These are phyloP conservation scores for Steinernema scapterisci DNA, from an alignment of 2,888 invertebrate species.

Conservation along the genomic window DNA sequence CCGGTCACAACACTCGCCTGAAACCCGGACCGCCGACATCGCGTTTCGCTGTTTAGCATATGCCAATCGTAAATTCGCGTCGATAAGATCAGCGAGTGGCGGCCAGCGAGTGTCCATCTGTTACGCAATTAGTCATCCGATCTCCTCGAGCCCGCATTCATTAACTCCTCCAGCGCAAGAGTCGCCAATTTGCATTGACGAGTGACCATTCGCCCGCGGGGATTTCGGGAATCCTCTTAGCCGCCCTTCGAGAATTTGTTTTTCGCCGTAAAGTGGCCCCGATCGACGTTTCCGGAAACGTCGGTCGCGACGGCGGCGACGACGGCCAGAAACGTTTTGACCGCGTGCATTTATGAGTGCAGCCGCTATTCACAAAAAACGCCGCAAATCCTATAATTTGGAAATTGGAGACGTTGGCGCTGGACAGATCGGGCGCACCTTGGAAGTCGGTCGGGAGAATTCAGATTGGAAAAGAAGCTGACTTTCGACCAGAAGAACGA, in stretches of 20 bases:
- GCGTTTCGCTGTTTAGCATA: slow-evolving; percentile 15
- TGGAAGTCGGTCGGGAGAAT: too few relatives aligned
- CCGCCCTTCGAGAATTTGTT: background rate
- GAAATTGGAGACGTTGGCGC: background rate
- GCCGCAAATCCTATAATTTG: background rate
- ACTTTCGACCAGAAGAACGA: too few relatives aligned
- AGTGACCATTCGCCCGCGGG: slow-evolving; percentile 10
- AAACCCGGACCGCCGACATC: background rate
- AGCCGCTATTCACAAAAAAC: background rate
- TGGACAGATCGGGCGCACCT: too few relatives aligned
- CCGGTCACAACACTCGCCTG: background rate
- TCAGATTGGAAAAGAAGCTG: too few relatives aligned
- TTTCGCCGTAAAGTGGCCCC: background rate
- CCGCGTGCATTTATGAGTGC: slow-evolving; percentile 19
- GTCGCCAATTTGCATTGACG: slow-evolving; percentile 25
- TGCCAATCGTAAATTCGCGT: slow-evolving; percentile 23
- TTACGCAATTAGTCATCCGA: slow-evolving; percentile 31
- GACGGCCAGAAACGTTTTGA: background rate
- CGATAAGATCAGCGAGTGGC: slow-evolving; percentile 28
- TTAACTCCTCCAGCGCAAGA: slow-evolving; percentile 2
- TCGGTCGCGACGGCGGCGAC: background rate
- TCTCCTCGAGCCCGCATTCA: background rate
- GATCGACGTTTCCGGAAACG: background rate
- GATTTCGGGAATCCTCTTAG: slow-evolving; percentile 11
- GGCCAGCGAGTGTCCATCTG: slow-evolving; percentile 25